Base-by-base conservation (phyloP, 2,888 invertebrate genomes). In the Isotomurus palustris region DNA sequence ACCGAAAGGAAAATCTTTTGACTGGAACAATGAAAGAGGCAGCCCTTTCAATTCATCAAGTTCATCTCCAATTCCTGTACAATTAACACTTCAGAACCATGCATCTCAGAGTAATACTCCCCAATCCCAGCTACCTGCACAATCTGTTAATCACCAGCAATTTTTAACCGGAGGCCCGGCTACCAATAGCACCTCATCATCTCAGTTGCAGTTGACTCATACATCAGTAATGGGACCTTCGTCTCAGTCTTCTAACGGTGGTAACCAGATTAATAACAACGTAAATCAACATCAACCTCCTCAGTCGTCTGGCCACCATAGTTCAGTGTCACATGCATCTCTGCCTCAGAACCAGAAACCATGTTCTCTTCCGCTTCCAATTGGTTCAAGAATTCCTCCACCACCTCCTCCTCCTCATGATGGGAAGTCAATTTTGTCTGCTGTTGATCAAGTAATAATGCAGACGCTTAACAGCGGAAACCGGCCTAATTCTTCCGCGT, bases 1-100 rank as follows among this genome's bases (percentile, higher is more conserved):
- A 40, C 64, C 65, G 1, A 69, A 70, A 52, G 68, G 68, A 14
- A 68, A 67, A 55, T 38, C 52, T 17, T 63, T 62, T 36, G 68
- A 70, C 43, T 65, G 66, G 65, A 54, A 57, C 44, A 53, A n/a
- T 38, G 61, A 63, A 21, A 41, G 60, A 22, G 53, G 51, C n/a
- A 58, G 60, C 35, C 60, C 62, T 29, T 61, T 51, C 17, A 38
- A 12, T 44, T 49, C 60, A 28, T 58, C 56, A 35, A 60, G 64
- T 2, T 63, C 66, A n/a, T 62, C 64, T 3, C 66, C 66, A 10
- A 64, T 58, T 44, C 53, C 58, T 29, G 44, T 54, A 35, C 25
- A 47, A 5, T 10, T 38, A 10, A 22, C 49, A 4, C n/a, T n/a
- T n/a, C 54, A 56, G 5, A 40, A 43, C 8, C 49, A 56, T n/a